Conservation (phyloP, 2,888 invertebrate species). For the Cheiracanthium punctorium region DNA sequence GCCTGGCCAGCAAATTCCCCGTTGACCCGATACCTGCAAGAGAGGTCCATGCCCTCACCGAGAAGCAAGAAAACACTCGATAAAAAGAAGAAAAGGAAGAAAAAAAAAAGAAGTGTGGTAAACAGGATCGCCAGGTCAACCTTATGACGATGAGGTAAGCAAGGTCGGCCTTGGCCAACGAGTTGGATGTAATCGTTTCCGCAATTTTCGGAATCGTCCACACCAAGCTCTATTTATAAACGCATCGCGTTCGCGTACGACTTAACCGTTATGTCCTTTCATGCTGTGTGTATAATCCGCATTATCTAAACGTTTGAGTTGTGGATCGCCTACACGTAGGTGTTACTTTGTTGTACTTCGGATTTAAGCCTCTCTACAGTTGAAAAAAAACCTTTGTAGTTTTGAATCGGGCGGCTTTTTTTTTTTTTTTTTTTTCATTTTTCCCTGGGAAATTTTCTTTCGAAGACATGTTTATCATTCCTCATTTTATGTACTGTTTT, state of each 20-base stretch:
- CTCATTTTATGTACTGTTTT: too few relatives aligned
- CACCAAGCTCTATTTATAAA: neutral
- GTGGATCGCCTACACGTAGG: neutral
- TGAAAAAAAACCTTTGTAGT: too few relatives aligned
- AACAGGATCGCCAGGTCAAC: neutral
- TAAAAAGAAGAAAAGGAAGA: neutral
- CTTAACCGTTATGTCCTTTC: neutral
- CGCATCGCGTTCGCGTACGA: neutral
- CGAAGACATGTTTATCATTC: too few relatives aligned
- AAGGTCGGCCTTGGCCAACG: slow-evolving; percentile 17
- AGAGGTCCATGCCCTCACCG: slow-evolving; percentile 1
- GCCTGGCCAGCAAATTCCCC: neutral
- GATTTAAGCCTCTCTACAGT: too few relatives aligned
- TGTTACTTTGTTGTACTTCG: neutral
- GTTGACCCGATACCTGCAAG: slow-evolving; percentile 9
- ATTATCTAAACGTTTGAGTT: neutral
- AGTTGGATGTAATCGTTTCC: slow-evolving; percentile 6
- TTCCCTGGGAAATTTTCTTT: too few relatives aligned
- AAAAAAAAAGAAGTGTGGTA: neutral
- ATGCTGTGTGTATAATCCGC: neutral
- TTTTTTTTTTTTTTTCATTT: too few relatives aligned
- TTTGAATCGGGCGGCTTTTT: too few relatives aligned
- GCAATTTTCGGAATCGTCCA: neutral
- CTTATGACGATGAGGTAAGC: neutral
- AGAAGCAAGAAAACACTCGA: neutral